Evolutionary conservation across 2,797 vertebrate species (phyloP), one percentile per base, ranked within the genome.

Genomic region (Phaenicophaeus curvirostris): DNA sequence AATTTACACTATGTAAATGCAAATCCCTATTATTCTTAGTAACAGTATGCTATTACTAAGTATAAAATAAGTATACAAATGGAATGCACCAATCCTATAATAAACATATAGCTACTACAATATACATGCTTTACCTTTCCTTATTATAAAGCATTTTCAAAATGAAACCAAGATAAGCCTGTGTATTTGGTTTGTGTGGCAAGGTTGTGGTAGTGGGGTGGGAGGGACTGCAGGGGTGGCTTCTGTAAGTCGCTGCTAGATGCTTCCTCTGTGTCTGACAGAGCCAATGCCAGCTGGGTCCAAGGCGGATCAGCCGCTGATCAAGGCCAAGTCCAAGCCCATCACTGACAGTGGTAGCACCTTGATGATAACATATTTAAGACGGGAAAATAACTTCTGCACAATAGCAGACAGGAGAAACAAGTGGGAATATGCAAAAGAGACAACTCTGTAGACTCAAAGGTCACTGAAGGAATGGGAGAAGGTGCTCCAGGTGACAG

Each of bases 311-410:
- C 59, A 1, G 0, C 35, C 0, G 1, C 27, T 59, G 27, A 16
- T 44, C 17, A 51, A 67, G 37, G 27, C 33, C 2, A 5, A 71
- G 35, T 25, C 20, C 19, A 39, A 39, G 35, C 30, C 20, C 19
- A 50, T 55, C 30, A 39, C n/a, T 0, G 1, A 21, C 1, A 1
- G 31, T 25, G 31, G 20, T 15, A 57, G 13, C 1, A 0, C 35
- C 11, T 58, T 31, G 35, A 21, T 1, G 21, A 21, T 50, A 58
- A 51, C 5, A 6, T 13, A 25, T 10, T 35, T 51, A 50, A 50
- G 35, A 65, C 72, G 8, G 17, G 23, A 13, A 11, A 50, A 51
- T 33, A 69, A 33, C 4, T 8, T 2, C 18, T 59, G 54, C 8
- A 3, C 7, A 61, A 30, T 6, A 30, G 46, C 30, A 81, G 18